These are phyloP conservation scores for Nymphalis urticae DNA, from an alignment of 2,888 invertebrate genomes.

Conservation along the genomic window DNA sequence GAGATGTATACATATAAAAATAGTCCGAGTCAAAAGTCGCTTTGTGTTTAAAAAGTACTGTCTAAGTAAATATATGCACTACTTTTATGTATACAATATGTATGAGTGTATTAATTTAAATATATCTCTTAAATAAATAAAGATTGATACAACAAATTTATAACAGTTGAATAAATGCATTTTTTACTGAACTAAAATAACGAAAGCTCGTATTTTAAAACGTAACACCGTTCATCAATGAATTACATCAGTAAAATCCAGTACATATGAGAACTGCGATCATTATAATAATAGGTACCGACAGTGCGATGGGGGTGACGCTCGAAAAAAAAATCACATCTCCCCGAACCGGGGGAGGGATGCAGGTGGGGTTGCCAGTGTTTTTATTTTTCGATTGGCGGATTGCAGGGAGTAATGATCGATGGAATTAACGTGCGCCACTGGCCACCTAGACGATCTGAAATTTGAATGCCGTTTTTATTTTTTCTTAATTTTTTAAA, in stretches of 20 bases:
- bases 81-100: not conserved
- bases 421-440: constrained; percentile 77
- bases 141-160: constrained; percentile 3
- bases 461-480: constrained; percentile 48
- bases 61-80: not conserved
- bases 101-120: not conserved
- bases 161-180: constrained; percentile 11
- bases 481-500: constrained; percentile 26
- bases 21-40: not conserved
- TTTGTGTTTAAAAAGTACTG: not conserved
- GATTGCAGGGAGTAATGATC: constrained; percentile 81
- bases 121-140: constrained; percentile 4
- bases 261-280: constrained; percentile 35
- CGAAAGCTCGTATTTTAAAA: constrained; percentile 15
- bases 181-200: constrained; percentile 6
- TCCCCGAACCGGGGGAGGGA: constrained; percentile 57
- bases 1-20: too few relatives aligned
- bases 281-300: constrained; percentile 42
- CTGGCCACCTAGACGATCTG: constrained; percentile 67
- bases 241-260: constrained; percentile 24
- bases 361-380: constrained; percentile 69
- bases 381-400: constrained; percentile 81
- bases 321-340: constrained; percentile 71
- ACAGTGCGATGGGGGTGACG: constrained; percentile 68
- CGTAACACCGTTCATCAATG: constrained; percentile 16